These are phyloP conservation scores for Brachylomia viminalis DNA, from an alignment of 2,888 invertebrate species.

Conservation along the genomic window DNA sequence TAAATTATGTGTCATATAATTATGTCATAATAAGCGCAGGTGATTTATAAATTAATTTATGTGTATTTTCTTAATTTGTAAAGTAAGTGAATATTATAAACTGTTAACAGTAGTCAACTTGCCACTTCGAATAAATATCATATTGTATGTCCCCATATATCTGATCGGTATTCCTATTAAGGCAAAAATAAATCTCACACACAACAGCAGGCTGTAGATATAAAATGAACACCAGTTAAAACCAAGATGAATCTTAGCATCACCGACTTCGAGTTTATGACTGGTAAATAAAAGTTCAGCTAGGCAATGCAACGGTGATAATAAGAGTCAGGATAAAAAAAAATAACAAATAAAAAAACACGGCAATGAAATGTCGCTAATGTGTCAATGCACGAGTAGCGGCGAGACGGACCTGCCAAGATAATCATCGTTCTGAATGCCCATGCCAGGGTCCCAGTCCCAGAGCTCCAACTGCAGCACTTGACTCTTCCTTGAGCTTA, in stretches of 20 bases:
- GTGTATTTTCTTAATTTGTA: conserved; percentile 32
- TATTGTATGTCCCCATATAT: conserved; percentile 49
- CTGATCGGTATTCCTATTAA: conserved; percentile 49
- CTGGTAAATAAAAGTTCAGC: conserved; percentile 14
- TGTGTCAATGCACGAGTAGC: conserved; percentile 70
- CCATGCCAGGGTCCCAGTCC: conserved; percentile 96
- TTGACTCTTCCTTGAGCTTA: conserved; percentile 94
- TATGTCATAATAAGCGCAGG: conserved; percentile 46
- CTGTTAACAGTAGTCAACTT: conserved; percentile 54
- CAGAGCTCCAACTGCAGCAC: conserved; percentile 94
- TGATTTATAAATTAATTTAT: conserved; percentile 37
- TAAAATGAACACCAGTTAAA: conserved; percentile 69
- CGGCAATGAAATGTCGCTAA: conserved; percentile 73
- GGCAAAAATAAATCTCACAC: conserved; percentile 68
- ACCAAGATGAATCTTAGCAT: conserved; percentile 73
- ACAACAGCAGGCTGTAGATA: conserved; percentile 66
- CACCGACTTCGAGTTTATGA: conserved; percentile 61
- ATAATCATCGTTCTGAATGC: conserved; percentile 95
- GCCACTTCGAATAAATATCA: conserved; percentile 53
- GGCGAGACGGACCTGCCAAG: conserved; percentile 94
- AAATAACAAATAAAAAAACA: conserved; percentile 71
- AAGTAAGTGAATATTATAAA: conserved; percentile 30
- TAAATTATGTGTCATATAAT: too few relatives aligned
- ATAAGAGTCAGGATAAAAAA: conserved; percentile 70
- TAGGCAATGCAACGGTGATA: conserved; percentile 66